Evolutionary conservation across 2,113 vertebrate species (phyloP).

Genomic region (Cheirogaleus medius): DNA sequence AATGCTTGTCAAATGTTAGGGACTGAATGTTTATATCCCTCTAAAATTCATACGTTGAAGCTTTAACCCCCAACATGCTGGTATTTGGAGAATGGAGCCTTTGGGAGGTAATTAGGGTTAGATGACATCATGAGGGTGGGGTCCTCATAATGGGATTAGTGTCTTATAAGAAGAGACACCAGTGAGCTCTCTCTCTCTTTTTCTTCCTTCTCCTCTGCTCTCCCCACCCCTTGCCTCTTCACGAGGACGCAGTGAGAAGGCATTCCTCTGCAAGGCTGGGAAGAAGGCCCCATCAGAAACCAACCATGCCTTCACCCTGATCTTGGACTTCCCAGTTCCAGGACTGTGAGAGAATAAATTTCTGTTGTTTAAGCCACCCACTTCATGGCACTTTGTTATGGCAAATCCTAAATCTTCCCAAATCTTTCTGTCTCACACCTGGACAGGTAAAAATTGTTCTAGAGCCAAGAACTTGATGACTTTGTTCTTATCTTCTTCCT

Average conservation of each 20-base stretch:
- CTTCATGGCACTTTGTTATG: background rate
- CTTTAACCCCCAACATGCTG: background rate
- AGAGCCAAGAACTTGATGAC: background rate
- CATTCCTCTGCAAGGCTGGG: too few relatives aligned
- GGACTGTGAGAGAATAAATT: background rate
- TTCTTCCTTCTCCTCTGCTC: too few relatives aligned
- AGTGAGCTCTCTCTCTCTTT: too few relatives aligned
- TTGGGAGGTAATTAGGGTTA: background rate
- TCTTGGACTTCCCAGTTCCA: too few relatives aligned
- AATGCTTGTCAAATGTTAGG: background rate
- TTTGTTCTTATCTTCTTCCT: background rate
- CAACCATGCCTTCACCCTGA: too few relatives aligned
- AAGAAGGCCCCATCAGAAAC: too few relatives aligned
- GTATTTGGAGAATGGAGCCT: background rate
- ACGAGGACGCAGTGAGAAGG: too few relatives aligned
- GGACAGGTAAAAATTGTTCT: background rate
- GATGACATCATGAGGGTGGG: too few relatives aligned
- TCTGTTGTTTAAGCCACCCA: background rate
- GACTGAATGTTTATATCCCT: background rate
- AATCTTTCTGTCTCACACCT: background rate
- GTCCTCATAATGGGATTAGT: too few relatives aligned
- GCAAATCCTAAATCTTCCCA: background rate
- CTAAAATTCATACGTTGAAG: background rate
- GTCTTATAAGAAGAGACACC: too few relatives aligned
- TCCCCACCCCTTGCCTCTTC: too few relatives aligned